Conservation (phyloP, 1,140 invertebrate genomes). For the Daktulosphaira vitifoliae region DNA sequence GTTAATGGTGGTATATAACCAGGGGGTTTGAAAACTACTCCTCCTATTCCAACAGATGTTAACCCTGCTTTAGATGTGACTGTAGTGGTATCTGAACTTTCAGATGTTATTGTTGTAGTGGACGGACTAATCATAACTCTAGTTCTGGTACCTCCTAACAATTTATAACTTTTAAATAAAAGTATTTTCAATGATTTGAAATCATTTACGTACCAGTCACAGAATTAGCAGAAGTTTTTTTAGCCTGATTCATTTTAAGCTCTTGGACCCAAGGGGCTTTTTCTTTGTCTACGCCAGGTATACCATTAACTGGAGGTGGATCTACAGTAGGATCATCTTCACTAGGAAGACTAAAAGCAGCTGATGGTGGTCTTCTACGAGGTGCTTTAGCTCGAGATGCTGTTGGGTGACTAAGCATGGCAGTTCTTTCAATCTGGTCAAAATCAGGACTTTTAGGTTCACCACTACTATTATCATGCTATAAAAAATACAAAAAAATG, state of each 20-base stretch:
- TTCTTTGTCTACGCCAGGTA: slow-evolving; percentile 33
- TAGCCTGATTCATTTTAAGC: slow-evolving; percentile 41
- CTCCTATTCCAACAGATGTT: slow-evolving; percentile 14
- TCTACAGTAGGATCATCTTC: slow-evolving; percentile 1
- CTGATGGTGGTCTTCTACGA: slow-evolving; percentile 53
- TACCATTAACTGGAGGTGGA: slow-evolving; percentile 35
- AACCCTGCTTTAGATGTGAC: slow-evolving; percentile 16
- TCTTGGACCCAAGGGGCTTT: slow-evolving; percentile 41
- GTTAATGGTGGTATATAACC: slow-evolving; percentile 20
- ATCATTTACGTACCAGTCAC: slow-evolving; percentile 3
- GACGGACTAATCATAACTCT: slow-evolving; percentile 23
- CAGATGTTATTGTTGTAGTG: slow-evolving; percentile 22
- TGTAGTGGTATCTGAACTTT: slow-evolving; percentile 18
- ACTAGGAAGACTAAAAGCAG: slow-evolving; percentile 4
- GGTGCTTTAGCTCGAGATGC: slow-evolving; percentile 56
- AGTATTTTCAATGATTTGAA: background rate
- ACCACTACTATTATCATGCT: background rate
- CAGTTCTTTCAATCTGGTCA: slow-evolving; percentile 51
- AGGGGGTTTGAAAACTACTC: slow-evolving; percentile 23
- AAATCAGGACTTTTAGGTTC: slow-evolving; percentile 43
- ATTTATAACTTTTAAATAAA: too few species aligned
- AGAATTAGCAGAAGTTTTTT: slow-evolving; percentile 37
- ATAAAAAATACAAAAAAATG: background rate
- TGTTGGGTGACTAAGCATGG: slow-evolving; percentile 55
- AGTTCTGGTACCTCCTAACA: slow-evolving; percentile 12